Evolutionary conservation across 2,888 invertebrate species (phyloP), one percentile per base, ranked within the genome.

Genomic region (Cylloceria caligata): DNA sequence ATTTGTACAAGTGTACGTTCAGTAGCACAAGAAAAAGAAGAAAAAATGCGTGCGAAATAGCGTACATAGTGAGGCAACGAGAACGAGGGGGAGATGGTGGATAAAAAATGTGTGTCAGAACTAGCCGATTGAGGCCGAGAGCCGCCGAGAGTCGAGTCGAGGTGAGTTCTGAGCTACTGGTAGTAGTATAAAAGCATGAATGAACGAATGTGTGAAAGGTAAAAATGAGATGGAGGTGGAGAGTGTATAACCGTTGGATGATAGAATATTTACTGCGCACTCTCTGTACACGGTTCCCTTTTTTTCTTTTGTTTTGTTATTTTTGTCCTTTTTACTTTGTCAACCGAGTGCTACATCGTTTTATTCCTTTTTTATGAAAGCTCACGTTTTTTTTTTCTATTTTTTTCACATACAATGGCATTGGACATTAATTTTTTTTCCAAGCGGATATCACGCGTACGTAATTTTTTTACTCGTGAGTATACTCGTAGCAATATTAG

Each of bases 141-240:
- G 74, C 71, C 60, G 45, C n/a, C 39, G 76, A 68, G 76, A 76
- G 68, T 60, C 57, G 73, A 65, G 73, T 39, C 52, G 71, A 45
- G 60, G 49, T 42, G 62, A 62, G 62, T 72, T 68, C 60, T 42
- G 67, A 81, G 78, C 81, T 65, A 65, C 55, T 74, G 65, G 73
- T 55, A 65, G 81, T 74, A 69, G 81, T 81, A 81, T 73, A 74
- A 81, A 80, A 81, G 75, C 83, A 85, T 85, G 85, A 85, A 85
- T 85, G 85, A 83, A 84, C 83, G 77, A 72, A 83, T 74, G 83
- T 80, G 84, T 84, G 85, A 85, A 85, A 85, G 84, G 85, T 75
- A 68, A 75, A 83, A 52, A 72, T n/a, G 71, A 21, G 47, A 27
- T 21, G 52, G 62, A 79, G 49, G 75, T 52, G 57, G 78, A 78